Evolutionary conservation across 2,888 invertebrate species (phyloP).

Genomic region (Hypena proboscidalis): DNA sequence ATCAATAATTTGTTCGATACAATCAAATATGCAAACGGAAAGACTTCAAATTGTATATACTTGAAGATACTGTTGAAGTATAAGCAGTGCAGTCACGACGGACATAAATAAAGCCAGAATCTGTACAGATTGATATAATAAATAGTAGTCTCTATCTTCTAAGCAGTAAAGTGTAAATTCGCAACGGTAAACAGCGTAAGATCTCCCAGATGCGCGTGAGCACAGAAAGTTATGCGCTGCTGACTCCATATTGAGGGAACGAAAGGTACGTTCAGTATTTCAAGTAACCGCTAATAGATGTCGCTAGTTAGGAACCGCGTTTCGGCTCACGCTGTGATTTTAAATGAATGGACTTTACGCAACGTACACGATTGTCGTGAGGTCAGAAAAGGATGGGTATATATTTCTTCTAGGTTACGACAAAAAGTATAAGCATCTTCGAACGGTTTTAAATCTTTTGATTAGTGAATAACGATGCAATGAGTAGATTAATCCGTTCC

Average conservation of each 20-base stretch:
- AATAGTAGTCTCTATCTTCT: constrained; percentile 43
- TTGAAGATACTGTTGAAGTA: constrained; percentile 38
- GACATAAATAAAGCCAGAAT: constrained; percentile 77
- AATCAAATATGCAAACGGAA: constrained; percentile 40
- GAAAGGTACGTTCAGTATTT: constrained; percentile 48
- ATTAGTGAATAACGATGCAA: constrained; percentile 41
- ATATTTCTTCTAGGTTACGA: constrained; percentile 44
- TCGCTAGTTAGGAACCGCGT: constrained; percentile 49
- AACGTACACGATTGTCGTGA: constrained; percentile 37
- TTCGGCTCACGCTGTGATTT: constrained; percentile 43
- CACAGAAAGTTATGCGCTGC: constrained; percentile 54
- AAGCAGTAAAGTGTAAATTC: constrained; percentile 44
- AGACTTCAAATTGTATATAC: constrained; percentile 28
- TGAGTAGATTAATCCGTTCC: constrained; percentile 50
- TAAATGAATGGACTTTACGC: constrained; percentile 45
- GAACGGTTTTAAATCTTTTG: constrained; percentile 27
- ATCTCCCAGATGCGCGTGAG: constrained; percentile 67
- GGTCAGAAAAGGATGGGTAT: constrained; percentile 35
- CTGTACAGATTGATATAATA: constrained; percentile 44
- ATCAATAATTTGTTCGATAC: constrained; percentile 37
- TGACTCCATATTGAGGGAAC: constrained; percentile 29
- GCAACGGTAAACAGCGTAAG: constrained; percentile 28
- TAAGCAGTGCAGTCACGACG: constrained; percentile 74
- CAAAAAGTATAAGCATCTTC: constrained; percentile 37
- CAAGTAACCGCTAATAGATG: constrained; percentile 52